Base-by-base conservation (phyloP, 2,797 vertebrate species). In the Onychomys torridus region DNA sequence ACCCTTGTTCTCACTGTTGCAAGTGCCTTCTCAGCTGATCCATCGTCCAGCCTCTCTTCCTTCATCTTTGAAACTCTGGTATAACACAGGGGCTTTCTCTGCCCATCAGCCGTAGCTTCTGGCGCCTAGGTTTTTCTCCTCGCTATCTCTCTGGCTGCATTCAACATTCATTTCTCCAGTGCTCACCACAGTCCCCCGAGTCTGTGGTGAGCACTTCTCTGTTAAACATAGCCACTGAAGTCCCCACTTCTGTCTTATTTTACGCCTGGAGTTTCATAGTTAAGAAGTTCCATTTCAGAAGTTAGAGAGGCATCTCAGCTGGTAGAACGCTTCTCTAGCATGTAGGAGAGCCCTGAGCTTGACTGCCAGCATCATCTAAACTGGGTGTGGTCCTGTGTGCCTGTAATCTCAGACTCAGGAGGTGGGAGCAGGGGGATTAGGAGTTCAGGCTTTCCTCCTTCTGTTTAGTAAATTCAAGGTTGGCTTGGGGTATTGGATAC, bases 161-260 rank as follows among this genome's bases (percentile, higher is more conserved):
- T 59, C 65, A 34, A 29, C 59, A 6, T 88, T 34, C n/a, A 52
- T 69, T 27, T 89, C 67, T 94, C 73, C 8, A 40, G n/a, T 46
- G 71, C 21, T 61, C 1, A 11, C 17, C 49, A 77, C 43, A 84
- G 43, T 5, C 82, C 34, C 55, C 19, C 5, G 9, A 46, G 69
- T 37, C 23, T 59, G 19, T 27, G 21, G 13, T 34, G 0, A 57
- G 37, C 17, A 17, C 6, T 21, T 71, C 76, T 57, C 57, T 69
- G 21, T 69, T 49, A 87, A 90, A 65, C 52, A 13, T 40, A 34
- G 29, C 79, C 27, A 40, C 0, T 73, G 75, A 82, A 19, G 40
- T 91, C 87, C 91, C 34, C 29, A 46, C 91, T 94, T 86, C 73
- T 34, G 10, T 52, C 92, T 84, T 59, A 63, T 79, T 93, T 91